Evolutionary conservation across 2,888 invertebrate species (phyloP).

Genomic region (Tillus elongatus): DNA sequence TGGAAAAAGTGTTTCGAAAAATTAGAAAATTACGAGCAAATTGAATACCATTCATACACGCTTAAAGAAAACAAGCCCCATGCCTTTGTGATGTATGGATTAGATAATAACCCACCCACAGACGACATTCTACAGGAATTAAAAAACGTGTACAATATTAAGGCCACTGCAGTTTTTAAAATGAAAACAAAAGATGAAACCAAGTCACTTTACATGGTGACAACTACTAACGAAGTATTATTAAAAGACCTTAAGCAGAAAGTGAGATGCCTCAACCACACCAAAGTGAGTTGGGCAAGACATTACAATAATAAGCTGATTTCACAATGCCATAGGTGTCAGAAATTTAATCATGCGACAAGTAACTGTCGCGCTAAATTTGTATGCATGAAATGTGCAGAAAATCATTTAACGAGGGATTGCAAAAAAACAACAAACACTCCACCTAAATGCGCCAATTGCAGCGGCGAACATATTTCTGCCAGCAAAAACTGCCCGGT

Average conservation of each 20-base stretch:
- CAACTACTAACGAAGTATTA: constrained; percentile 5
- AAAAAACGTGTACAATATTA: constrained; percentile 8
- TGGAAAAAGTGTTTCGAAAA: too few relatives aligned
- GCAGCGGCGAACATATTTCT: constrained; percentile 25
- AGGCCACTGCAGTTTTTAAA: not conserved
- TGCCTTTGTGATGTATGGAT: constrained; percentile 9
- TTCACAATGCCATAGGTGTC: constrained; percentile 27
- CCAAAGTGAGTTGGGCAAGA: constrained; percentile 18
- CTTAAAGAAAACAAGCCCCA: constrained; percentile 9
- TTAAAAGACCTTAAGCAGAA: not conserved
- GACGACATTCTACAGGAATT: not conserved
- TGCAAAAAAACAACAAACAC: constrained; percentile 21
- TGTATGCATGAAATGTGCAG: constrained; percentile 25
- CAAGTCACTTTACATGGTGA: constrained; percentile 3
- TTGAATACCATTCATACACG: too few relatives aligned
- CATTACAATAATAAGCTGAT: constrained; percentile 21
- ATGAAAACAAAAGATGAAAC: too few relatives aligned
- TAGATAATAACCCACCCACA: not conserved
- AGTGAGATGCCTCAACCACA: constrained; percentile 8
- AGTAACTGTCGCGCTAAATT: constrained; percentile 22
- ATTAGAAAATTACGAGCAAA: too few relatives aligned
- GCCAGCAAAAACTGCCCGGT: constrained; percentile 21
- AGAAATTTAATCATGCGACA: constrained; percentile 28
- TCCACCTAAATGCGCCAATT: constrained; percentile 28
- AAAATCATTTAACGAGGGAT: constrained; percentile 23